Percentiles rank a stretch among this genome's conserved stretches.
These are phyloP conservation scores for Saturnia japonica DNA, from an alignment of 2,888 invertebrate species.

Conservation along the genomic window DNA sequence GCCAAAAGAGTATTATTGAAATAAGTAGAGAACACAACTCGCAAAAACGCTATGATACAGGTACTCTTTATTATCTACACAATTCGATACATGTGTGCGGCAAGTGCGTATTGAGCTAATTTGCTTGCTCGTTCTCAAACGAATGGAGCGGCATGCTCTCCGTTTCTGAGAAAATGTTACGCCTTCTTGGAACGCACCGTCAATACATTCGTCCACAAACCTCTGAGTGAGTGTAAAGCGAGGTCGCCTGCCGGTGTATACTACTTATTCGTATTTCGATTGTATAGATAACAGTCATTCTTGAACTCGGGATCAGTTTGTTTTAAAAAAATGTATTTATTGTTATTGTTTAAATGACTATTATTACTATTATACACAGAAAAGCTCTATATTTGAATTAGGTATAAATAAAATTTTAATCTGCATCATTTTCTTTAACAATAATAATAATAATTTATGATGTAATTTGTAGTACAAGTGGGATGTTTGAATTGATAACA, in stretches of 20 bases:
- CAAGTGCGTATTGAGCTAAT: slow-evolving; percentile 70
- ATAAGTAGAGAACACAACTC: slow-evolving; percentile 30
- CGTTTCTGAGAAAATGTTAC: slow-evolving; percentile 80
- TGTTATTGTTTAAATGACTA: neutral
- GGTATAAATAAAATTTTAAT: slow-evolving; percentile 4
- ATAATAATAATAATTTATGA: slow-evolving; percentile 7
- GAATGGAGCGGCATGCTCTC: slow-evolving; percentile 70
- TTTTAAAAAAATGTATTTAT: slow-evolving; percentile 32
- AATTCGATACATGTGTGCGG: slow-evolving; percentile 43
- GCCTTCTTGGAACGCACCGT: slow-evolving; percentile 79
- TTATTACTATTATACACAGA: neutral
- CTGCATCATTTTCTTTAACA: neutral
- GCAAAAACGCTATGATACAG: slow-evolving; percentile 26
- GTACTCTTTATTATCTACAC: no score
- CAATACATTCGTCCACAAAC: slow-evolving; percentile 68
- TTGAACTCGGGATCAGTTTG: slow-evolving; percentile 30
- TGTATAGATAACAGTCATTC: slow-evolving; percentile 57
- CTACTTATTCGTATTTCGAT: slow-evolving; percentile 53
- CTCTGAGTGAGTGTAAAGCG: slow-evolving; percentile 72
- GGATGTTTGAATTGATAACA: slow-evolving; percentile 9
- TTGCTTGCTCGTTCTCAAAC: slow-evolving; percentile 68
- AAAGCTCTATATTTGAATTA: neutral
- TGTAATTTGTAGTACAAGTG: slow-evolving; percentile 5
- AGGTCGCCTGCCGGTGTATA: slow-evolving; percentile 69
- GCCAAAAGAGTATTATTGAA: neutral